A percentile compares a stretch with the other conserved stretches of the same genome.
Evolutionary conservation across 2,888 invertebrate genomes (phyloP).

Genomic region (Rhopalosiphum nymphaeae): DNA sequence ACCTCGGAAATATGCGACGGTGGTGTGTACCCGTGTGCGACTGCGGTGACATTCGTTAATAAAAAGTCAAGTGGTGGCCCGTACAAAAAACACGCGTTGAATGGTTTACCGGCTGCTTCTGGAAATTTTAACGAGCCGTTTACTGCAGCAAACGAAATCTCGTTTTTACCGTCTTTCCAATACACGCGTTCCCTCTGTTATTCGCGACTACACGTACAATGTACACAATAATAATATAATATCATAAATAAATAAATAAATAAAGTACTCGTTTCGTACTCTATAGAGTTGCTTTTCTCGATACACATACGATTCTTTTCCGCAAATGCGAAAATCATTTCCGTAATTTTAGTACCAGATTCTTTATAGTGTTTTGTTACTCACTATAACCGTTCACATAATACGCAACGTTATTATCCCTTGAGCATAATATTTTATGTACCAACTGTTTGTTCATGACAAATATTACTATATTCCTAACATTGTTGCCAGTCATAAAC

Average conservation of each 20-base stretch:
- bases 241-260: neutral
- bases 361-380: neutral
- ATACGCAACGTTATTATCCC: neutral
- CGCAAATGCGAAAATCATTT: neutral
- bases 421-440: neutral
- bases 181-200: neutral
- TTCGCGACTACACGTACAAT: neutral
- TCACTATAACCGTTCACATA: neutral
- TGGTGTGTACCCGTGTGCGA: neutral
- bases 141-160: neutral
- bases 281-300: neutral
- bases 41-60: conserved; percentile 11
- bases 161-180: neutral
- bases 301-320: neutral
- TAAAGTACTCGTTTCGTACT: neutral
- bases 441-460: neutral
- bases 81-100: neutral
- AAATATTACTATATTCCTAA: neutral
- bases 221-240: neutral
- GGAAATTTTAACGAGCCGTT: conserved; percentile 21
- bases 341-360: neutral
- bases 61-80: conserved; percentile 34
- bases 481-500: neutral
- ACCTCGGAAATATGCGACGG: neutral
- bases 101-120: neutral